Evolutionary conservation across 2,797 vertebrate species (phyloP).

Genomic region (Simalia tracyae): DNA sequence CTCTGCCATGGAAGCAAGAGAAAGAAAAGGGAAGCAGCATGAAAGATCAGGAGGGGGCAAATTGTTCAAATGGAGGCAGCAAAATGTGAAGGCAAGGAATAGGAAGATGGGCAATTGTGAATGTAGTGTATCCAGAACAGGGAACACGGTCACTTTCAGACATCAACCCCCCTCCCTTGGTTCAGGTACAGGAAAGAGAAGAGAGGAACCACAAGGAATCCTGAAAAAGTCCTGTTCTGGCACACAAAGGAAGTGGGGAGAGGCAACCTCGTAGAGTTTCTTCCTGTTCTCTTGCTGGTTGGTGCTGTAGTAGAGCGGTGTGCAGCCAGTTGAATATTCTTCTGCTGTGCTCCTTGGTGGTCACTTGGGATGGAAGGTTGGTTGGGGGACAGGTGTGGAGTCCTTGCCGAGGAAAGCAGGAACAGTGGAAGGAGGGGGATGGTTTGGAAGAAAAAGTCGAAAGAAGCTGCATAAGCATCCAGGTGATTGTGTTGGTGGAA

Average conservation of each 20-base stretch:
- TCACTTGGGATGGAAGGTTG: conserved; percentile 39
- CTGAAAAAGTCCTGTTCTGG: conserved; percentile 41
- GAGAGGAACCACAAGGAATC: background rate
- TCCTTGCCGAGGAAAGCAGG: conserved; percentile 70
- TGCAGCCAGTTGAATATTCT: conserved; percentile 43
- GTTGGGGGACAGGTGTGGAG: conserved; percentile 45
- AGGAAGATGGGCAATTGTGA: background rate
- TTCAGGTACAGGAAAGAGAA: conserved; percentile 26
- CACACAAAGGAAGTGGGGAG: conserved; percentile 33
- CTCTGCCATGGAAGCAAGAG: conserved; percentile 26
- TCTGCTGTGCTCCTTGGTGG: conserved; percentile 53
- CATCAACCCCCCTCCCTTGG: background rate
- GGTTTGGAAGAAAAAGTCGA: conserved; percentile 76
- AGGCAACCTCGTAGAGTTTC: conserved; percentile 58
- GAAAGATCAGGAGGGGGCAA: background rate
- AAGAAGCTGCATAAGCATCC: conserved; percentile 82
- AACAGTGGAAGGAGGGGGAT: conserved; percentile 73
- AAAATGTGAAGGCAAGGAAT: background rate
- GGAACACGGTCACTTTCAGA: conserved; percentile 27
- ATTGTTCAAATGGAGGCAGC: conserved; percentile 7
- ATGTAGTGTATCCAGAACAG: background rate
- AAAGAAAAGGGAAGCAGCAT: conserved; percentile 29
- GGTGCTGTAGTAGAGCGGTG: conserved; percentile 41
- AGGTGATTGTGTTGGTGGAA: conserved; percentile 70
- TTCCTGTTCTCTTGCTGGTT: conserved; percentile 61